These are phyloP conservation scores for Mustela lutreola DNA, from an alignment of 2,113 vertebrate genomes.

Conservation along the genomic window DNA sequence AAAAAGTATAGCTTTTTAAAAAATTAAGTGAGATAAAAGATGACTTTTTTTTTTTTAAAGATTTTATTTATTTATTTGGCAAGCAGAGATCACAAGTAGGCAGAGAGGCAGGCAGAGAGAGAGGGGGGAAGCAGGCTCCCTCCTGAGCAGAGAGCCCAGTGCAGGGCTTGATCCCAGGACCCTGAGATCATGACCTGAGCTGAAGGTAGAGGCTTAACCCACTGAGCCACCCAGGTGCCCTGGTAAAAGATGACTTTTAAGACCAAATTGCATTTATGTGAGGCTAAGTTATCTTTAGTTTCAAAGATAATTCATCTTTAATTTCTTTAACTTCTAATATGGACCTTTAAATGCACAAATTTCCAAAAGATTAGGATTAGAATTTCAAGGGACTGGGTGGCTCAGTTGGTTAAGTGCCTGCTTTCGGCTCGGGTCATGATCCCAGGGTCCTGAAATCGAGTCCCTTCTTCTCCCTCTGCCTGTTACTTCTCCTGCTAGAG, in stretches of 20 bases:
- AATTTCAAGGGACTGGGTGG: background rate
- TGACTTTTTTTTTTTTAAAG: background rate
- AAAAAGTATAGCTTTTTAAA: background rate
- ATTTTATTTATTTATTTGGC: too few species aligned
- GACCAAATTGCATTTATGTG: background rate
- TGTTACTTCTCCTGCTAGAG: too few species aligned
- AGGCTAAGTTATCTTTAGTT: background rate
- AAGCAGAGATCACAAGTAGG: too few species aligned
- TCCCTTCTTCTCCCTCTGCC: too few species aligned
- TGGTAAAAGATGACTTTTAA: background rate
- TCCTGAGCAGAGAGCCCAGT: too few species aligned
- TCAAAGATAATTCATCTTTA: background rate
- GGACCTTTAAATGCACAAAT: conserved; percentile 11
- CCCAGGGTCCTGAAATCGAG: background rate
- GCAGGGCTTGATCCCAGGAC: too few species aligned
- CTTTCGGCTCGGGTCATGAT: background rate
- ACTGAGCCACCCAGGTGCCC: too few species aligned
- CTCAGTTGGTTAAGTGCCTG: background rate
- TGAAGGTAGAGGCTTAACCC: too few species aligned
- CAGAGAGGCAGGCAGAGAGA: too few species aligned
- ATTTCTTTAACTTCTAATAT: conserved; percentile 23
- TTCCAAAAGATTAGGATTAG: background rate
- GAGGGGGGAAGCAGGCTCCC: too few species aligned
- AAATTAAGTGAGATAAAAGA: conserved; percentile 30
- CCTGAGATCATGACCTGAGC: too few species aligned